Evolutionary conservation across 1,140 invertebrate species (phyloP), one percentile per base, ranked within the genome.

Genomic region (Ridgeia piscesae): DNA sequence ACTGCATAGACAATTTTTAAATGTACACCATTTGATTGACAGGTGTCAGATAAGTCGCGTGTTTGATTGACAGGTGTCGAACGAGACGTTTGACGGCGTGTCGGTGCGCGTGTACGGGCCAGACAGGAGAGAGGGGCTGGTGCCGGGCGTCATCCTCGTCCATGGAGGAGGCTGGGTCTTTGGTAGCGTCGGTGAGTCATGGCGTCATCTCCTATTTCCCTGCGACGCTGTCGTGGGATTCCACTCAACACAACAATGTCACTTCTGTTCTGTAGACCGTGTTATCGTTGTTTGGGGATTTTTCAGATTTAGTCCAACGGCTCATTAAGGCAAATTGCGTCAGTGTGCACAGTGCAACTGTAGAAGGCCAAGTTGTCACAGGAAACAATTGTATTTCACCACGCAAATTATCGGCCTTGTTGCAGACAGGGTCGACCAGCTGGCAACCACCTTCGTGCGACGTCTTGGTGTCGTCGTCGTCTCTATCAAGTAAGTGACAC

Each of bases 121-220:
- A 14, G 89, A 34, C 17, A 34, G 33, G 1, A 2, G 34, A 17
- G 89, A 35, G 27, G n/a, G 35, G 17, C 8, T 88, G 34, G 90
- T 90, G 33, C 92, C 92, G 33, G 92, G 35, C 11, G 27, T 93
- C n/a, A 27, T 93, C 8, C 91, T 50, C 33, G 27, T 91, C 42
- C 92, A 92, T n/a, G 92, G 92, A 34, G 92, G 92, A 27, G 92
- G 92, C 6, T 93, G 92, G 92, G 77, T 89, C 0, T 33, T 89
- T 6, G 92, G 92, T 2, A 92, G 9, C 58, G 50, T 91, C 89
- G 91, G 92, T 93, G 89, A 88, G 50, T 90, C 17, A n/a, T 27
- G 89, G 33, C 4, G 14, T 89, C 9, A 34, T 33, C 89, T 34
- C 34, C n/a, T n/a, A n/a, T n/a, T n/a, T n/a, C n/a, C n/a, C n/a